Conservation (phyloP, 2,113 vertebrate genomes). For the Osmerus mordax region DNA sequence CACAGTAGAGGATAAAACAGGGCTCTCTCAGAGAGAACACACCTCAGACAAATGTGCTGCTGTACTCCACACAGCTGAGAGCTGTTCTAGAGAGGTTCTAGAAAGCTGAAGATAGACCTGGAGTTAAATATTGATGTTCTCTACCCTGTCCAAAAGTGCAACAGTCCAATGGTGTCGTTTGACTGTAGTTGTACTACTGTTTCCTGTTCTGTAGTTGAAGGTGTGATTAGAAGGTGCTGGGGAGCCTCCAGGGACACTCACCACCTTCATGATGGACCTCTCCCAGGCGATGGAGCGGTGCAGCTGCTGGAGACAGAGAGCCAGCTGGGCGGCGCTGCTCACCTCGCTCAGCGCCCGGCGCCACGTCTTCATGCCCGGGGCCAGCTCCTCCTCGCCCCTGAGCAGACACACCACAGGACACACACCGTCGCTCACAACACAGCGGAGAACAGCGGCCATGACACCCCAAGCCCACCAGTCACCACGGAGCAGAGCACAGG, state of each 20-base stretch:
- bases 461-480: slow-evolving; percentile 11
- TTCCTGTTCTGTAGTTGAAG: too few relatives aligned
- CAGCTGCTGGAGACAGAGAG: slow-evolving; percentile 86
- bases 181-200: too few relatives aligned
- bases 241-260: slow-evolving; percentile 65
- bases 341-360: slow-evolving; percentile 81
- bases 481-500: slow-evolving; percentile 14
- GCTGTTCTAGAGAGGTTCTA: too few relatives aligned
- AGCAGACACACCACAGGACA: slow-evolving; percentile 54
- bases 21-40: background rate
- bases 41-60: background rate
- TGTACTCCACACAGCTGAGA: too few relatives aligned
- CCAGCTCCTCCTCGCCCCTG: slow-evolving; percentile 86
- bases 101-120: too few relatives aligned
- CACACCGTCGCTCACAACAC: slow-evolving; percentile 36
- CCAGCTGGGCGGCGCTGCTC: slow-evolving; percentile 83
- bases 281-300: slow-evolving; percentile 91
- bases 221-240: too few relatives aligned
- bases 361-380: slow-evolving; percentile 86
- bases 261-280: slow-evolving; percentile 94
- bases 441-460: slow-evolving; percentile 42
- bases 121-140: too few relatives aligned
- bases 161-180: too few relatives aligned
- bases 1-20: slow-evolving; percentile 29
- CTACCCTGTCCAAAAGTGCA: too few relatives aligned